Conservation (phyloP, 2,113 vertebrate genomes). For the Pica pica region DNA sequence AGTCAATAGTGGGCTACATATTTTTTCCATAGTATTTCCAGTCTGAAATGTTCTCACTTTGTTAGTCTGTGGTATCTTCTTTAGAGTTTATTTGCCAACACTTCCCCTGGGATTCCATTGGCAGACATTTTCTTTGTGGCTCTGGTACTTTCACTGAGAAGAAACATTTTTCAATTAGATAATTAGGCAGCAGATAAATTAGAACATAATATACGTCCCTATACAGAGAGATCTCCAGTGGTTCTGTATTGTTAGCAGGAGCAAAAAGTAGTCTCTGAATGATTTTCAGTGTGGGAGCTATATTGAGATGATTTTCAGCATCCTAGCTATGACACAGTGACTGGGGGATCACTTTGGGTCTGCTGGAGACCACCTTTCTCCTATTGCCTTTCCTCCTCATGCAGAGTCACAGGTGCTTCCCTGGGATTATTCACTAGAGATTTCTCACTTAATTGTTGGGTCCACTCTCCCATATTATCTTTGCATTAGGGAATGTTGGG, state of each 20-base stretch:
- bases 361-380: neutral
- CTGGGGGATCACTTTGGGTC: neutral
- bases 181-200: slow-evolving; percentile 60
- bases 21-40: neutral
- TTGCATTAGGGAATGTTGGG: neutral
- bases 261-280: neutral
- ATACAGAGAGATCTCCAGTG: neutral
- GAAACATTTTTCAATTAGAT: slow-evolving; percentile 61
- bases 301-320: neutral
- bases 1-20: neutral
- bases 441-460: neutral
- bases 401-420: neutral
- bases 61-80: slow-evolving; percentile 1
- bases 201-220: slow-evolving; percentile 20
- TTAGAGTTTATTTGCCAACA: slow-evolving; percentile 44
- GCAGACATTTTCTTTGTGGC: slow-evolving; percentile 58
- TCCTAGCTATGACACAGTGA: neutral
- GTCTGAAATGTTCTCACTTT: slow-evolving; percentile 11
- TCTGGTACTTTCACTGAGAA: slow-evolving; percentile 36
- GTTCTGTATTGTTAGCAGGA: neutral
- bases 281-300: neutral
- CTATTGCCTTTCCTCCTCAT: rapidly evolving
- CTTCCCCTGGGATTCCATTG: slow-evolving; percentile 29
- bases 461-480: neutral
- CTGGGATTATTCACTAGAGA: neutral